These are phyloP conservation scores for Matsumurasca onukii DNA, from an alignment of 1,140 invertebrate genomes.

Conservation along the genomic window DNA sequence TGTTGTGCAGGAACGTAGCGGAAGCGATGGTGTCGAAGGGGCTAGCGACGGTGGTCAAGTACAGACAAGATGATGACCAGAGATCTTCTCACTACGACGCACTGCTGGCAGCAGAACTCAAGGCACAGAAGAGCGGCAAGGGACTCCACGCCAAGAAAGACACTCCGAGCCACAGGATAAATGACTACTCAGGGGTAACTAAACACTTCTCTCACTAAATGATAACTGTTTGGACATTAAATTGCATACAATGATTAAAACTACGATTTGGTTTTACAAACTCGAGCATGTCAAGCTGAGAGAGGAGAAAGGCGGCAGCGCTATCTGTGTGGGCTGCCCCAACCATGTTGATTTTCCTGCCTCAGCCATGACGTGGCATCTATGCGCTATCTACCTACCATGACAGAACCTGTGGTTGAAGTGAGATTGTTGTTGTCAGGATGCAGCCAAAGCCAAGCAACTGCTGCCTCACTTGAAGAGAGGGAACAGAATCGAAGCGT, in stretches of 20 bases:
- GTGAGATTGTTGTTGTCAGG: constrained; percentile 47
- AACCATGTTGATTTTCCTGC: too few relatives aligned
- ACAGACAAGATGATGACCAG: constrained; percentile 95
- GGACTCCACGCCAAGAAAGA: constrained; percentile 88
- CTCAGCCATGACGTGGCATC: too few relatives aligned
- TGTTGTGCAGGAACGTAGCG: constrained; percentile 88
- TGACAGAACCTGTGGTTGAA: background rate
- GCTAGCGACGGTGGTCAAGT: constrained; percentile 87
- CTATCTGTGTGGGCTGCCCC: too few relatives aligned
- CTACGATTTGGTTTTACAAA: background rate
- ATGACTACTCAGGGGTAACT: constrained; percentile 79
- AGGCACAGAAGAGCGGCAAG: constrained; percentile 83
- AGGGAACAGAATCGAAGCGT: constrained; percentile 67
- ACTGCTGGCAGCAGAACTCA: constrained; percentile 88
- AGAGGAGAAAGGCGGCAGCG: too few relatives aligned
- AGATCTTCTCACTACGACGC: constrained; percentile 93
- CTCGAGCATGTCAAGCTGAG: too few relatives aligned
- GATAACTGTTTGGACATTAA: too few relatives aligned
- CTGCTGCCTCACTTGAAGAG: constrained; percentile 90
- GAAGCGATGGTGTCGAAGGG: constrained; percentile 93
- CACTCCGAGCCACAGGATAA: constrained; percentile 75
- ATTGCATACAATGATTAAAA: too few relatives aligned
- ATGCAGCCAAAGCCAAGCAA: constrained; percentile 84
- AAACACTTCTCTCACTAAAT: background rate
- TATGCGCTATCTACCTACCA: too few relatives aligned